These are phyloP conservation scores for Macrosteles quadrilineatus DNA, from an alignment of 1,140 invertebrate genomes.

Conservation along the genomic window DNA sequence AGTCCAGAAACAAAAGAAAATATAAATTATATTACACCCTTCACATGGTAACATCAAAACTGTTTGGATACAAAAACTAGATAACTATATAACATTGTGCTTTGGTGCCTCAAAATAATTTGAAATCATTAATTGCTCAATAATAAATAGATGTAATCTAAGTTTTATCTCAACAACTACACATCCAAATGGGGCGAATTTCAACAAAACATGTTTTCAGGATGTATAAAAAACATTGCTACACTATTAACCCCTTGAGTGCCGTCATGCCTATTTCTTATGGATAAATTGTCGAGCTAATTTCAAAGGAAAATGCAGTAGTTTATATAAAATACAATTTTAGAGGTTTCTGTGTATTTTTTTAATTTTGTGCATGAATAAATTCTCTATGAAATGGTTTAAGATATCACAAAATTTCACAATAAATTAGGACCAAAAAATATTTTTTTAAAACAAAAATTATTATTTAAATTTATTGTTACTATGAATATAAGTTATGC, in stretches of 20 bases:
- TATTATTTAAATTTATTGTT: too few relatives aligned
- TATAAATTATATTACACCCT: too few relatives aligned
- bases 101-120: neutral
- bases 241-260: neutral
- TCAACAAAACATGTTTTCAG: neutral
- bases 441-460: too few relatives aligned
- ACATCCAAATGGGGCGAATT: neutral
- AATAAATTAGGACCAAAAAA: too few relatives aligned
- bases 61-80: neutral
- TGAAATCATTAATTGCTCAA: neutral
- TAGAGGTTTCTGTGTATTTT: too few relatives aligned
- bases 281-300: neutral
- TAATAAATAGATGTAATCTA: neutral
- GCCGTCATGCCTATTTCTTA: neutral
- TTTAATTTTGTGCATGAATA: too few relatives aligned
- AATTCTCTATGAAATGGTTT: too few relatives aligned
- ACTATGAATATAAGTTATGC: too few relatives aligned
- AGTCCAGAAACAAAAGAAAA: too few relatives aligned
- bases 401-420: too few relatives aligned
- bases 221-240: neutral
- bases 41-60: neutral
- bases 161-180: neutral
- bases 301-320: neutral
- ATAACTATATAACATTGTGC: constrained; percentile 2
- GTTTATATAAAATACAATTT: too few relatives aligned